Base-by-base conservation (phyloP, 2,113 vertebrate genomes). In the Porphyrio hochstetteri region DNA sequence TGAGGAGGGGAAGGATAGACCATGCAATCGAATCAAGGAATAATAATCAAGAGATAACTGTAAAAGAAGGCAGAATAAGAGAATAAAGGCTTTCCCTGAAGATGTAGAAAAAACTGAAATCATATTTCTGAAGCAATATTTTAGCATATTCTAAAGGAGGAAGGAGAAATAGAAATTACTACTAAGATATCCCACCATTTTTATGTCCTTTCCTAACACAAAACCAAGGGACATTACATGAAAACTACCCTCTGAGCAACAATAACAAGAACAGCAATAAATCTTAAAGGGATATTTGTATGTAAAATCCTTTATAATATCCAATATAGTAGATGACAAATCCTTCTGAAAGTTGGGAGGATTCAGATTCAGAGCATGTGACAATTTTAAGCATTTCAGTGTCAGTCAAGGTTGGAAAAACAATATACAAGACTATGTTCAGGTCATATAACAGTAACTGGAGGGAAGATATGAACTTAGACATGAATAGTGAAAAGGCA, bases 401-500 rank as follows among this genome's bases (percentile, higher is more conserved):
- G 16, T 65, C 15, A 57, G 5, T 33, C 27, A 80, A 69, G 17
- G 2, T 29, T 71, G 21, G 35, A 88, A 46, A 5, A 40, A 29
- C 1, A 0, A 29, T 3, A 36, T 69, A 18, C 9, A 52, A 29
- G 15, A 52, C 10, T 8, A 33, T 29, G 5, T 0, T 1, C 8
- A 28, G 35, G 7, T 53, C 52, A 57, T 69, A 21, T 2, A 89
- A 15, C 13, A 52, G 12, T 36, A 81, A 70, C 24, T 71, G 20
- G 17, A 82, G 7, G 27, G 46, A 79, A 88, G 31, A 33, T 21
- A 17, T 20, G 14, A 56, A 13, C 8, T 17, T 1, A 53, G 44
- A 46, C 44, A 46, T 18, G 44, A 18, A 0, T 20, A 7, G 14
- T 85, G 40, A 67, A 46, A 63, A 70, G 18, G 15, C 20, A 65